Conservation (phyloP, 30 jellyfish, hydroid and myxozoan genomes). For the Hydractinia symbiolongicarpus region DNA sequence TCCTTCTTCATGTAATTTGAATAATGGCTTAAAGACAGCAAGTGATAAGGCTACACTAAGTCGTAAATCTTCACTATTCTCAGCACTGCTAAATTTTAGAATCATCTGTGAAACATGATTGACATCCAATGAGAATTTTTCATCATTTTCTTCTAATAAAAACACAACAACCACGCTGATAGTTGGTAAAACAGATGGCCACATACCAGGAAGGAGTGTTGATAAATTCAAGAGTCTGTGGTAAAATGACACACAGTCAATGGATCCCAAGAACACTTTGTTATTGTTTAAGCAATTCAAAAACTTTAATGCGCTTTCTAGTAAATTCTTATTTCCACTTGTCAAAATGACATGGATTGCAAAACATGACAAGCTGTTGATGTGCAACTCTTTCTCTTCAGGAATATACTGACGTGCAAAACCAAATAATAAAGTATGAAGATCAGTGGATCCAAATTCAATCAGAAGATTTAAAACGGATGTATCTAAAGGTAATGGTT, state of each 20-base stretch:
- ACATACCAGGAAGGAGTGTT: background rate
- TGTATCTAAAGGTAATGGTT: too few relatives aligned
- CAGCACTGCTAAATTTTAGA: background rate
- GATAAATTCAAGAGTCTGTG: too few relatives aligned
- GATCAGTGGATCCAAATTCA: too few relatives aligned
- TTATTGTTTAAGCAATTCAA: background rate
- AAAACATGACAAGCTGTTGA: background rate
- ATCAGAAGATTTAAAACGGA: too few relatives aligned
- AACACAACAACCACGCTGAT: background rate
- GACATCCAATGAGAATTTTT: background rate
- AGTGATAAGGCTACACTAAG: background rate
- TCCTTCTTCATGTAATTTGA: background rate
- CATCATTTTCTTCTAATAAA: background rate
- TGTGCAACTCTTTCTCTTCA: too few relatives aligned
- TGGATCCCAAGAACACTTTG: too few relatives aligned
- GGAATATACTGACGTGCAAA: too few relatives aligned
- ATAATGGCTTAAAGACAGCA: background rate
- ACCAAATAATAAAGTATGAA: too few relatives aligned
- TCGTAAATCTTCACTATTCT: background rate
- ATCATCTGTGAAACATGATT: background rate
- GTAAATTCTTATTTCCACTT: background rate
- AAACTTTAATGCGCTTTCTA: background rate
- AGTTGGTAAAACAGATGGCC: background rate
- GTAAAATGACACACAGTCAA: too few relatives aligned
- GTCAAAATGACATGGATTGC: background rate